Percentiles rank a stretch among this genome's conserved stretches.
phyloP scores from a whole-genome alignment of 2,888 invertebrate genomes.

The Torymus aiolomorphi region DNA sequence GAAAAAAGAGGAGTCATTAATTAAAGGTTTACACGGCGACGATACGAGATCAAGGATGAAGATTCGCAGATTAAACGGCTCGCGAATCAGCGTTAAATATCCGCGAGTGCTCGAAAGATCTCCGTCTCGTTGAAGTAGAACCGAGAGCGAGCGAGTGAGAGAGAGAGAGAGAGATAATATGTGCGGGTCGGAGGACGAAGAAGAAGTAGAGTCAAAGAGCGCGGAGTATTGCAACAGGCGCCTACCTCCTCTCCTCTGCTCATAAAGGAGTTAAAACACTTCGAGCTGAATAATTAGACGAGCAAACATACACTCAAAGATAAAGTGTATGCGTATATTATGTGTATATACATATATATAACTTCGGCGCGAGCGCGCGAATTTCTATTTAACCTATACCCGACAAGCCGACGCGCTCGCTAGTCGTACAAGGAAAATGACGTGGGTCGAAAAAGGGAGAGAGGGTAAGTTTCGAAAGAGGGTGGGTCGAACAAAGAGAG shows the following conservation, averaged over 20 bases:
- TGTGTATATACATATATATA: background rate
- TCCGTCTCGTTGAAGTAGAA: too few species aligned
- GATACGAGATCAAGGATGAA: slow-evolving; percentile 42
- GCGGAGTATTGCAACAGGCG: too few species aligned
- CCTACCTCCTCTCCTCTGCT: background rate
- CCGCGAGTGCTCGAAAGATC: background rate
- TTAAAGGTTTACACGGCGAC: slow-evolving; percentile 37
- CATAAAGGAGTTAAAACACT: slow-evolving; percentile 4
- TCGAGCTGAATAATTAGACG: slow-evolving; percentile 37
- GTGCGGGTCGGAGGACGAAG: too few species aligned
- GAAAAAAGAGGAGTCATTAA: slow-evolving; percentile 41
- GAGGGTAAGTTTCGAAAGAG: background rate
- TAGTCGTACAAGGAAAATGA: slow-evolving; percentile 21
- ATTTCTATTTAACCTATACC: slow-evolving; percentile 29
- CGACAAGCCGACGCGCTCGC: background rate
- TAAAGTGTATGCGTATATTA: slow-evolving; percentile 12
- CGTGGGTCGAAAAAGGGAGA: background rate
- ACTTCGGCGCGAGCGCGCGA: background rate
- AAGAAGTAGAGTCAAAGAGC: too few species aligned
- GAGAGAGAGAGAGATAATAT: background rate
- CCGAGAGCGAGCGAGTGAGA: background rate
- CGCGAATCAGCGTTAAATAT: slow-evolving; percentile 41
- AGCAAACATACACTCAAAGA: slow-evolving; percentile 22
- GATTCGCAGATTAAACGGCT: slow-evolving; percentile 44
- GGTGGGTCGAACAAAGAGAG: background rate